Percentiles rank a stretch among this genome's conserved stretches.
These are phyloP conservation scores for Halcyon senegalensis DNA, from an alignment of 2,113 vertebrate genomes.

Conservation along the genomic window DNA sequence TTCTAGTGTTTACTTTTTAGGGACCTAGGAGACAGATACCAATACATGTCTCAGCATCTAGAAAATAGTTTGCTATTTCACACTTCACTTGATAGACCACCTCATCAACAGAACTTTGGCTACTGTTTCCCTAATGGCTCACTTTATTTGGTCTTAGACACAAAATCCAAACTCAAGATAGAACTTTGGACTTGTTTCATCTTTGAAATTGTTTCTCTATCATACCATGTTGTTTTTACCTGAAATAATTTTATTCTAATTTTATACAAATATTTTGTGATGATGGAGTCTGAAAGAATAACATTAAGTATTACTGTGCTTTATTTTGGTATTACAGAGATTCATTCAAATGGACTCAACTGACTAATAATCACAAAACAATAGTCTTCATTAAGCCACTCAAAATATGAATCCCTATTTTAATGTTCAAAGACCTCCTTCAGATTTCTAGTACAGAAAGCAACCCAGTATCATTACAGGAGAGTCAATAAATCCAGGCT, in stretches of 20 bases:
- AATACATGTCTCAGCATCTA: background rate
- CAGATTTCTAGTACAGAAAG: background rate
- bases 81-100: background rate
- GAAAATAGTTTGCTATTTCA: background rate
- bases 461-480: background rate
- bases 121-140: background rate
- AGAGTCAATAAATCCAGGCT: background rate
- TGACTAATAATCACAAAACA: background rate
- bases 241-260: background rate
- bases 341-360: background rate
- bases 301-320: background rate
- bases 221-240: background rate
- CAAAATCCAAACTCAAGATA: background rate
- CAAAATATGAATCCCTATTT: background rate
- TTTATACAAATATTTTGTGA: background rate
- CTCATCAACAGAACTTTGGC: background rate
- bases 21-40: background rate
- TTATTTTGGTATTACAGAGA: background rate
- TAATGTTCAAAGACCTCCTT: background rate
- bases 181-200: background rate
- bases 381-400: background rate
- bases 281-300: background rate
- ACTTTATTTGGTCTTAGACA: background rate
- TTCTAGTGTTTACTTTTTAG: background rate
- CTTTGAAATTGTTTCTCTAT: background rate